Conservation (phyloP, 2,888 invertebrate species). For the Trachelus troglodyta region DNA sequence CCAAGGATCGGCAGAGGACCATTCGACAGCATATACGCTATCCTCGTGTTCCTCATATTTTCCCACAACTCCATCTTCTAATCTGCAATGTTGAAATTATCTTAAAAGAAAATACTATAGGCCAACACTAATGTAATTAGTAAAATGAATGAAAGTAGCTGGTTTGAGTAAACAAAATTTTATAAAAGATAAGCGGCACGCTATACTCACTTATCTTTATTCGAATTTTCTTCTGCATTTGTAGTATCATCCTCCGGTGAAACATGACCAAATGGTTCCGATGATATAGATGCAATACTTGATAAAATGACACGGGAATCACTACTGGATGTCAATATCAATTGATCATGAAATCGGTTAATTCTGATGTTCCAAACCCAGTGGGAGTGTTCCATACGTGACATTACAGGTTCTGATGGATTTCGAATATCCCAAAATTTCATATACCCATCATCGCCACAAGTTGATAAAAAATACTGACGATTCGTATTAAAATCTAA, state of each 20-base stretch:
- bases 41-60: slow-evolving; percentile 98
- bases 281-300: slow-evolving; percentile 88
- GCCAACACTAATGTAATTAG: slow-evolving; percentile 3
- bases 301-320: slow-evolving; percentile 93
- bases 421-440: slow-evolving; percentile 97
- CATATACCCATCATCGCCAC: slow-evolving; percentile 94
- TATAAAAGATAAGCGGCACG: background rate
- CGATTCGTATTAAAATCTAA: slow-evolving; percentile 98
- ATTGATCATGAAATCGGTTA: slow-evolving; percentile 97
- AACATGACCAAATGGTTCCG: slow-evolving; percentile 76
- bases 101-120: slow-evolving; percentile 22
- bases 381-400: slow-evolving; percentile 86
- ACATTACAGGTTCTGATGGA: slow-evolving; percentile 81
- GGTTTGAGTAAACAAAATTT: slow-evolving; percentile 11
- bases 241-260: slow-evolving; percentile 65
- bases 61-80: slow-evolving; percentile 89
- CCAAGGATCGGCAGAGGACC: slow-evolving; percentile 99
- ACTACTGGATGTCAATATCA: slow-evolving; percentile 93
- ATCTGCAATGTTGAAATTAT: slow-evolving; percentile 62
- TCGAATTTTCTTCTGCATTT: slow-evolving; percentile 64
- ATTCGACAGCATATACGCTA: slow-evolving; percentile 96
- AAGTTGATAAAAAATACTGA: slow-evolving; percentile 92
- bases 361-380: slow-evolving; percentile 96
- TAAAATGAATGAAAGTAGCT: slow-evolving; percentile 3
- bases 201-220: slow-evolving; percentile 67